Conservation (phyloP, 2,113 vertebrate genomes). For the Trochalopteron elliotii region DNA sequence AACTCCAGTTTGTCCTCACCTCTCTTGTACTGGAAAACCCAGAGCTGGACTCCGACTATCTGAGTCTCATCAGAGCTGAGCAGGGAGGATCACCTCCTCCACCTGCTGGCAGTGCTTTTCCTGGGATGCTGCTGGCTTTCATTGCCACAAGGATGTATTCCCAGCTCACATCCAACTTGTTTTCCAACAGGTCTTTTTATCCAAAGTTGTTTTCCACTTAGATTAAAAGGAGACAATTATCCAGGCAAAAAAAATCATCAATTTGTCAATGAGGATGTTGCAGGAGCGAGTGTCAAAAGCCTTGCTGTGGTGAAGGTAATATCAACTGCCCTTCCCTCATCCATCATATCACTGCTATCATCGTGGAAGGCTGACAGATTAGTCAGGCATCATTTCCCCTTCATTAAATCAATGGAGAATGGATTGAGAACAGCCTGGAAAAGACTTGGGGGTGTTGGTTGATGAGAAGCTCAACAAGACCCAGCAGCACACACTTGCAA, state of each 20-base stretch:
- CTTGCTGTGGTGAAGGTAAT: not conserved
- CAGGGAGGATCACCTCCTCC: not conserved
- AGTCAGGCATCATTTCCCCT: not conserved
- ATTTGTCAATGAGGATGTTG: not conserved
- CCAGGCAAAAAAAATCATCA: not conserved
- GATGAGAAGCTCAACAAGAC: not conserved
- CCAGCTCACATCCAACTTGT: not conserved
- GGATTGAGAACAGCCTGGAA: not conserved
- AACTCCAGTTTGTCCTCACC: not conserved
- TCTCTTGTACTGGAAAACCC: not conserved
- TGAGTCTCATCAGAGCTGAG: not conserved
- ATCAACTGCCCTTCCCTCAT: not conserved
- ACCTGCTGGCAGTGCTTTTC: not conserved
- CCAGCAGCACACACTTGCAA: not conserved
- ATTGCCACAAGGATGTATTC: not conserved
- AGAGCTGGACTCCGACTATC: not conserved
- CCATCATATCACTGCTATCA: not conserved
- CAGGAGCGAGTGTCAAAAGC: accelerated
- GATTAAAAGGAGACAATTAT: not conserved
- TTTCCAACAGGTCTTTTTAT: not conserved
- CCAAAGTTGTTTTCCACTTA: not conserved
- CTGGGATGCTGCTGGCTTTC: not conserved
- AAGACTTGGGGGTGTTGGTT: not conserved
- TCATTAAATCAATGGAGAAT: not conserved
- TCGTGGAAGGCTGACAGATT: not conserved